phyloP scores from a whole-genome alignment of 2,113 vertebrate genomes.

The Phalacrocorax carbo region DNA sequence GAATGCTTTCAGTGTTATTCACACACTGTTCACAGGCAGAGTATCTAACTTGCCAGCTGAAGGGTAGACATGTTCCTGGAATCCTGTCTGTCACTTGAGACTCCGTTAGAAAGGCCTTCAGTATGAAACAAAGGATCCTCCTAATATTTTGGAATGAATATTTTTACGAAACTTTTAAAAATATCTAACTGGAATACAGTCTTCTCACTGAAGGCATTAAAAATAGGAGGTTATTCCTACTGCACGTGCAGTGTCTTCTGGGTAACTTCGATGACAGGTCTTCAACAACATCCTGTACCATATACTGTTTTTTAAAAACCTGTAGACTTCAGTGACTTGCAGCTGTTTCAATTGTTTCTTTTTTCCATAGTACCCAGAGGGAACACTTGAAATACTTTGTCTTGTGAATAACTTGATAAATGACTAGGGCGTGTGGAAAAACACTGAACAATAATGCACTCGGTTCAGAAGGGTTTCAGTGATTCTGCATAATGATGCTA shows the following conservation, averaged over 20 bases:
- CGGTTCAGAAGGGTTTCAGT: background rate
- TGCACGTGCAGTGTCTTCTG: background rate
- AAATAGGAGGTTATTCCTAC: background rate
- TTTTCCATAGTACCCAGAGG: background rate
- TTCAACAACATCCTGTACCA: background rate
- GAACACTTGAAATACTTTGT: background rate
- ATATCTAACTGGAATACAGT: background rate
- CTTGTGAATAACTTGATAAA: background rate
- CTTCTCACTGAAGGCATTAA: background rate
- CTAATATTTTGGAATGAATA: background rate
- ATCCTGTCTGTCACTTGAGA: background rate
- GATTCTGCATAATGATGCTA: background rate
- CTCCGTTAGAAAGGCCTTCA: background rate
- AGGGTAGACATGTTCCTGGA: background rate
- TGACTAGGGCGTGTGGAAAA: background rate
- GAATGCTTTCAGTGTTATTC: background rate
- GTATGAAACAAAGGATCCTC: background rate
- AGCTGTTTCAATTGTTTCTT: background rate
- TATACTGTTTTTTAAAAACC: background rate
- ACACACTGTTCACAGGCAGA: background rate
- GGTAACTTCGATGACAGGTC: background rate
- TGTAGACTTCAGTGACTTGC: background rate
- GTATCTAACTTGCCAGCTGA: background rate
- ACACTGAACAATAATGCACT: background rate
- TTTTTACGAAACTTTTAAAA: background rate